Evolutionary conservation across 2,113 vertebrate species (phyloP), one percentile per base, ranked within the genome.

Genomic region (Ursus arctos): DNA sequence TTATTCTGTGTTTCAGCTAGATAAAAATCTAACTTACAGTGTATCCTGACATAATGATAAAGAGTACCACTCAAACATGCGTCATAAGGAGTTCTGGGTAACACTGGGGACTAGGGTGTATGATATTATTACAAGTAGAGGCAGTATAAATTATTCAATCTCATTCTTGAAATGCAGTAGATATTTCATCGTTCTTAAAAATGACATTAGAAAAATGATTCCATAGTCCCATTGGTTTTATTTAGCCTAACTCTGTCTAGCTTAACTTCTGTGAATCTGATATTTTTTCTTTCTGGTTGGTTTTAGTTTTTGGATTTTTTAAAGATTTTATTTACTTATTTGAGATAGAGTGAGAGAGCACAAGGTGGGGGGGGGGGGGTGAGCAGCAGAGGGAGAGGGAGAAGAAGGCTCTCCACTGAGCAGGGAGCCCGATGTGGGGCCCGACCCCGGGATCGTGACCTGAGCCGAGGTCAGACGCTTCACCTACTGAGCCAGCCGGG

Each of bases 11-110:
- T 90, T 12, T 88, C 61, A 95, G 26, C 82, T 82, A 83, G 40
- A 81, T 95, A 91, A 88, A 90, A 96, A n/a, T 91, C 36, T 90
- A 69, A 82, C n/a, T 69, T 94, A 2, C 69, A 94, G 0, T 89
- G 1, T 96, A 80, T 95, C 61, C 96, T 93, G 26, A 94, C 11
- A 21, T 96, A 95, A 51, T 94, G 97, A 28, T 95, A 63, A 92
- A 61, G 80, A 88, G n/a, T 65, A 33, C 33, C 88, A n/a, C 7
- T 88, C 74, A 74, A 57, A 63, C 67, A 24, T 16, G 21, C 26
- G 40, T 84, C 65, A 88, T 72, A 47, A 40, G 5, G 36, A 33
- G 91, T 92, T 24, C 91, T 94, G 40, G 15, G 86, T 87, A 83
- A 40, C 86, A 65, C 21, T 86, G 57, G 33, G 7, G 5, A 76